Evolutionary conservation across 2,888 invertebrate genomes (phyloP), one percentile per base, ranked within the genome.

Genomic region (Melipona bicolor): DNA sequence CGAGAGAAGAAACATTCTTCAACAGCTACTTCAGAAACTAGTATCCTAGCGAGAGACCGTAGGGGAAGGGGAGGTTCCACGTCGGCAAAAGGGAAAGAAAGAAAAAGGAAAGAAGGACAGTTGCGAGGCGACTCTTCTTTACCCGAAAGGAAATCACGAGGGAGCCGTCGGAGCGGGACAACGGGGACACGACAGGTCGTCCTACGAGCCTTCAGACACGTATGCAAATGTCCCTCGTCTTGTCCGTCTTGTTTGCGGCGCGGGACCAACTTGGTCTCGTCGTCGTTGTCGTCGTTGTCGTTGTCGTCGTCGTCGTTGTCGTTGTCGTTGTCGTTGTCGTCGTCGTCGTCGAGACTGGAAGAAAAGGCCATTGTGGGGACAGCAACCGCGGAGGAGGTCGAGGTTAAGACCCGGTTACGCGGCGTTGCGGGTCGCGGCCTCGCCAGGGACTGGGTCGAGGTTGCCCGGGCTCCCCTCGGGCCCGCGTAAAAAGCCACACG

Each of bases 401-500:
- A 90, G 90, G 90, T 88, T 87, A 79, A 82, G 79, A 88, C 88
- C 87, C 87, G 88, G 88, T 88, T 88, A 88, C 83, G 68, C 64
- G 50, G 75, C 52, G 84, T 89, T 87, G 86, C 90, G 89, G 91
- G 92, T 91, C 91, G 89, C 85, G 90, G 84, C 92, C 92, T 91
- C 91, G 90, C 81, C 83, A 84, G 89, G 88, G 91, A 92, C 91
- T 92, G 90, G 92, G 91, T 92, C 92, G 92, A 92, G 89, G 89
- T 70, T 89, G 88, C 64, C 64, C 81, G 49, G 79, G 89, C 68
- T 21, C 81, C 85, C 68, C 78, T 43, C 19, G 64, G 56, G 24
- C 50, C 74, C 70, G 77, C 73, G 77, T 76, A 79, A 76, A 73
- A 76, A 82, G 9, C 73, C 72, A 68, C 68, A 59, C 71, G 24